Conservation (phyloP, 2,888 invertebrate species). For the Drosophila antonietae region DNA sequence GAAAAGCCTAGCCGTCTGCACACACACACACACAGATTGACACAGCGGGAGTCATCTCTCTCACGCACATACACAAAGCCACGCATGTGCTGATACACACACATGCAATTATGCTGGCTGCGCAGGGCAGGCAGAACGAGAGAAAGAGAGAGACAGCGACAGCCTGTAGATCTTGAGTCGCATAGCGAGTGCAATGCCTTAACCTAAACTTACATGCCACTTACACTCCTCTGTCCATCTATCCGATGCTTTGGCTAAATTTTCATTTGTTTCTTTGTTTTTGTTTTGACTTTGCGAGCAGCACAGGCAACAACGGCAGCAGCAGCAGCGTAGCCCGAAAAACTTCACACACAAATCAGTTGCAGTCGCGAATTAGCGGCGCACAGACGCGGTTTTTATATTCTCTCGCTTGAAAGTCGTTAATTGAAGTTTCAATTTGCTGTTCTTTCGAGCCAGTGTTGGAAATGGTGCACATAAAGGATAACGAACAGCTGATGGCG, state of each 20-base stretch:
- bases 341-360: slow-evolving; percentile 73
- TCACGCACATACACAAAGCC: not conserved
- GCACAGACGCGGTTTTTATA: slow-evolving; percentile 64
- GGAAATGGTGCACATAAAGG: slow-evolving; percentile 60
- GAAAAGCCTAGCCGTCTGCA: slow-evolving; percentile 26
- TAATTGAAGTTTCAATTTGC: not conserved
- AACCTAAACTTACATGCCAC: slow-evolving; percentile 20
- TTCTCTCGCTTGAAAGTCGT: slow-evolving; percentile 13
- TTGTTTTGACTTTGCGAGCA: slow-evolving; percentile 36
- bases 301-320: slow-evolving; percentile 2
- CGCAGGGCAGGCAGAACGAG: not conserved
- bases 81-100: not conserved
- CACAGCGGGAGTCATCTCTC: not conserved
- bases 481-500: slow-evolving; percentile 63
- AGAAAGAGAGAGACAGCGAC: not conserved
- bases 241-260: not conserved
- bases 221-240: not conserved
- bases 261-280: slow-evolving; percentile 15
- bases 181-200: slow-evolving; percentile 48
- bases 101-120: not conserved
- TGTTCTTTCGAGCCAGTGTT: slow-evolving; percentile 6
- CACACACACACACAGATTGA: not conserved
- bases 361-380: slow-evolving; percentile 77
- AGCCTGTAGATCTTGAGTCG: slow-evolving; percentile 26
- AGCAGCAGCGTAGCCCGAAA: slow-evolving; percentile 32